Evolutionary conservation across 2,113 vertebrate genomes (phyloP).

Genomic region (Pontoporia blainvillei): DNA sequence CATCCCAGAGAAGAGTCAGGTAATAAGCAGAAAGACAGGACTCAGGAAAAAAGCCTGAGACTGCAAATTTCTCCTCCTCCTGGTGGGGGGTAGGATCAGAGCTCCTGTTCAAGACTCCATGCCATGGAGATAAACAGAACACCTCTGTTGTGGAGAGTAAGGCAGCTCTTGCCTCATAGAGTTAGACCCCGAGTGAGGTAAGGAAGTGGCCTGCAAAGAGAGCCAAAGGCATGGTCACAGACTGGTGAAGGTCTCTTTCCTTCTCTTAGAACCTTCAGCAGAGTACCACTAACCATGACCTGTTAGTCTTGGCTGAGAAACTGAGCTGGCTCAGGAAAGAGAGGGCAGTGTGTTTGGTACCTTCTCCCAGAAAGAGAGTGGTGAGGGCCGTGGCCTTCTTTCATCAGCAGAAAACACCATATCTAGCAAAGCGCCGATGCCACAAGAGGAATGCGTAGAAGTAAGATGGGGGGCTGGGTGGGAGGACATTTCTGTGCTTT

Average conservation of each 20-base stretch:
- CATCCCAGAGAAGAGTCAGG: neutral
- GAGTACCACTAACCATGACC: neutral
- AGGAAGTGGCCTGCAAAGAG: neutral
- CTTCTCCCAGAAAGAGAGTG: neutral
- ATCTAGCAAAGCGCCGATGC: neutral
- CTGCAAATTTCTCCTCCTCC: neutral
- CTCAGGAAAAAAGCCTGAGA: neutral
- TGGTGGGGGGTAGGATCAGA: neutral
- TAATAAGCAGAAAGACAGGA: neutral
- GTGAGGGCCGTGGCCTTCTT: neutral
- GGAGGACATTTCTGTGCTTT: neutral
- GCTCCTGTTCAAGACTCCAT: neutral
- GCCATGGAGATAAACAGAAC: neutral
- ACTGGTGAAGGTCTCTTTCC: neutral
- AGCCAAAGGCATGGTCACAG: neutral
- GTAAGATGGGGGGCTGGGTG: neutral
- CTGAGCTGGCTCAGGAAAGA: neutral
- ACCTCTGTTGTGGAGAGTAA: neutral
- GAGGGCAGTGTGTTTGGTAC: too few species aligned
- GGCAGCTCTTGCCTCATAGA: neutral
- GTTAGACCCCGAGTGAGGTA: neutral
- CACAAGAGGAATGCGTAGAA: neutral
- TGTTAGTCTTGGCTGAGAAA: neutral
- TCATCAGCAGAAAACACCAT: neutral
- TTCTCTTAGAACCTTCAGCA: neutral